Evolutionary conservation across 2,888 invertebrate species (phyloP).

Genomic region (Chrysolina americana): DNA sequence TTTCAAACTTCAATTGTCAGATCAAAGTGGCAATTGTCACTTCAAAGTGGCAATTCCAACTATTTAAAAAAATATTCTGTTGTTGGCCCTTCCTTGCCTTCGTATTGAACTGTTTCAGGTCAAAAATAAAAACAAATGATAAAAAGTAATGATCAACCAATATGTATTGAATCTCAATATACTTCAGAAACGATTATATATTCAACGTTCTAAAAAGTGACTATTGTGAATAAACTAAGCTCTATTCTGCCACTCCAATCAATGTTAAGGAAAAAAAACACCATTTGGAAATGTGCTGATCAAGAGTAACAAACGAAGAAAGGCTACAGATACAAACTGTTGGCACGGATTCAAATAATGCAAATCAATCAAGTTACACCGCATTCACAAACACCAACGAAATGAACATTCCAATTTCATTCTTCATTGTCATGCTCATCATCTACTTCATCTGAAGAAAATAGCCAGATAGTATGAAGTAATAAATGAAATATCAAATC

Average conservation of each 20-base stretch:
- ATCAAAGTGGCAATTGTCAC: too few relatives aligned
- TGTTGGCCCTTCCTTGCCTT: too few relatives aligned
- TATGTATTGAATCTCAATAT: too few relatives aligned
- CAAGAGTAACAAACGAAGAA: conserved; percentile 5
- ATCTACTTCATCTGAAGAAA: neutral
- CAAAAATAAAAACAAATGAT: too few relatives aligned
- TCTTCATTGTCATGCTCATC: neutral
- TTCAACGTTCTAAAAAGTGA: too few relatives aligned
- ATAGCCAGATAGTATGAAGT: neutral
- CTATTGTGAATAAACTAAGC: too few relatives aligned
- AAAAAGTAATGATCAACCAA: too few relatives aligned
- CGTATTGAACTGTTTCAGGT: too few relatives aligned
- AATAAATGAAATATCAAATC: neutral
- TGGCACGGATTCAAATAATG: neutral
- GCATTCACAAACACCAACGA: neutral
- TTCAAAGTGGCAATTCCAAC: too few relatives aligned
- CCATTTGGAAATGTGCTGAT: neutral
- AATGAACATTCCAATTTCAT: neutral
- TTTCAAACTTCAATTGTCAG: too few relatives aligned
- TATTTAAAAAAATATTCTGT: too few relatives aligned
- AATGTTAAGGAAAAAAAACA: neutral
- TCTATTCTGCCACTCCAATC: neutral
- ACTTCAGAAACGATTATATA: too few relatives aligned
- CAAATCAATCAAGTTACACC: neutral
- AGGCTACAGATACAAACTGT: conserved; percentile 8